Evolutionary conservation across 2,888 invertebrate species (phyloP), one percentile per base, ranked within the genome.

Genomic region (Sesia apiformis): DNA sequence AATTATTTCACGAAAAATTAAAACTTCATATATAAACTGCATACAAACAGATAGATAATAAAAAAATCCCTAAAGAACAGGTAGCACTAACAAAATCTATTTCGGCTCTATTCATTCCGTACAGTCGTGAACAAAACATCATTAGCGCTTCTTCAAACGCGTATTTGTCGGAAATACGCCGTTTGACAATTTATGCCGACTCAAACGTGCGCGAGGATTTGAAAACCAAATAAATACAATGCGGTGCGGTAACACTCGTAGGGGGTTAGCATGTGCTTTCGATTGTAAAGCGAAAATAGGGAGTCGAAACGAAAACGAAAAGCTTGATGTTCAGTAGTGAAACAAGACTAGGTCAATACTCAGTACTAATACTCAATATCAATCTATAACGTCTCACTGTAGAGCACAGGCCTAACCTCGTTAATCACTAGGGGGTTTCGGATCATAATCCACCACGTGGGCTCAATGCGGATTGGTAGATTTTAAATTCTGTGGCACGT

Each of bases 131-230:
- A 83, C 81, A 82, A 80, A 83, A 78, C 71, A 72, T 82, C 79
- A 80, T 85, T 84, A 82, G 78, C 64, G 60, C 55, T 60, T 40
- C 8, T 52, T 5, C 65, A 66, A 63, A 61, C 68, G 62, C 66
- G 66, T 67, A 81, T 84, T 81, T 81, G 85, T 84, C 82, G 84
- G 84, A 86, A 84, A 72, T 66, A 69, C 72, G 69, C 66, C 63
- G 65, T 60, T 57, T 61, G 64, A 77, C 77, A 78, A 87, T 88
- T 87, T 87, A 87, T 84, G 81, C 70, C 67, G 80, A 76, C 79
- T 75, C 71, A 67, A 70, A 73, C 63, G 70, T 64, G 65, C 62
- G 65, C 61, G 76, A 66, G 81, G 80, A 81, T 82, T 80, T 73
- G 60, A 67, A 74, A 79, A 72, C 68, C 72, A 81, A 84, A 80